Base-by-base conservation (phyloP, 2,113 vertebrate genomes). In the Peucedramus taeniatus region DNA sequence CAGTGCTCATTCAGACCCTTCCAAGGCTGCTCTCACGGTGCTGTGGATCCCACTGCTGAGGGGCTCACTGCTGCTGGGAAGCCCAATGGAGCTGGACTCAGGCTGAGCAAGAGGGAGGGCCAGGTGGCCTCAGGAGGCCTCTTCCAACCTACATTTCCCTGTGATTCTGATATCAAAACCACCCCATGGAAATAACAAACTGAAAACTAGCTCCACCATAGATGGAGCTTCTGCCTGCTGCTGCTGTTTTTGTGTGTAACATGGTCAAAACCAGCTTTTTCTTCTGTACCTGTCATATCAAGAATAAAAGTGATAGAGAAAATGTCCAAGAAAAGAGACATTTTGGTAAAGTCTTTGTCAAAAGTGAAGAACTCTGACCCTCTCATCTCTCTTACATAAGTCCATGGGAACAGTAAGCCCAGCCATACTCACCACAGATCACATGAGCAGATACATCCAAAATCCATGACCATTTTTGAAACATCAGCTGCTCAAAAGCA, bases 11-110 rank as follows among this genome's bases (percentile, higher is more conserved):
- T 86, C 17, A 70, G 23, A n/a, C 30, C 79, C 42, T 74, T 47
- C 53, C 1, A 1, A 60, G 65, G 45, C 18, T 6, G 1, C 42
- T 42, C 0, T 13, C 3, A 2, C 4, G 1, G 68, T 65, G 57
- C 82, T 4, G 0, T 3, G 11, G 68, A 9, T 76, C 66, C 23
- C 39, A 12, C 18, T 26, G 65, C 27, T 42, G 16, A 68, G 47
- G 47, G 26, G 9, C 57, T 63, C 18, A 1, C 7, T 45, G 85
- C 44, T 7, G 1, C 70, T 31, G 40, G 65, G 51, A n/a, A 65
- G 31, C 26, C 33, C 1, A 1, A 7, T 16, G 59, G 40, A 65
- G 40, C 50, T 81, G 72, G 33, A 56, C 33, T 20, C 44, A 20
- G 0, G 0, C 18, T 27, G 78, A 68, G 37, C 15, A 45, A 40